These are phyloP conservation scores for Charanyca ferruginea DNA, from an alignment of 2,888 invertebrate species.

Conservation along the genomic window DNA sequence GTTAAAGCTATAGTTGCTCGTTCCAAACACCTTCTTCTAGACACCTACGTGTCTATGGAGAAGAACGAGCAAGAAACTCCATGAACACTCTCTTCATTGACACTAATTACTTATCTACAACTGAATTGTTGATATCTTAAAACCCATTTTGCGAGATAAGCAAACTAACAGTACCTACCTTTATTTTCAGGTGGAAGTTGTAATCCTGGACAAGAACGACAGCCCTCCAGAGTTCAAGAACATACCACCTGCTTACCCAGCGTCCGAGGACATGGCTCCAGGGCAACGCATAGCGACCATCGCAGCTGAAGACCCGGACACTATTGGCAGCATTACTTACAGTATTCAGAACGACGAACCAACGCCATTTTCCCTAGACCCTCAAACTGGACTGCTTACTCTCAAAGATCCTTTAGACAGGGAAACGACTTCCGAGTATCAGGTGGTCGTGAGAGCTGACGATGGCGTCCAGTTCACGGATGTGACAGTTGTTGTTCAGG, in stretches of 20 bases:
- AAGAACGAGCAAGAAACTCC: too few relatives aligned
- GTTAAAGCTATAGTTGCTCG: too few relatives aligned
- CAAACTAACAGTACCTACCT: conserved; percentile 13
- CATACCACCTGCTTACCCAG: conserved; percentile 93
- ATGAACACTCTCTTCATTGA: too few relatives aligned
- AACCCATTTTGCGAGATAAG: not conserved
- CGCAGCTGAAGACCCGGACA: conserved; percentile 96
- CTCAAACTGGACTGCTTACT: conserved; percentile 93
- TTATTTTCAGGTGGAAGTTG: conserved; percentile 94
- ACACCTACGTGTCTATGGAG: too few relatives aligned
- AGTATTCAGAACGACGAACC: conserved; percentile 93
- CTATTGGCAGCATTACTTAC: conserved; percentile 94
- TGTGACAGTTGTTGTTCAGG: conserved; percentile 94
- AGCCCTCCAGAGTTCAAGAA: conserved; percentile 97
- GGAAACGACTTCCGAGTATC: conserved; percentile 95
- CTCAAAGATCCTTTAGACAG: conserved; percentile 96
- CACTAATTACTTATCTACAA: too few relatives aligned
- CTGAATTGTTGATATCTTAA: too few relatives aligned
- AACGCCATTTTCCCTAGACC: conserved; percentile 94
- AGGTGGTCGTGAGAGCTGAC: conserved; percentile 95
- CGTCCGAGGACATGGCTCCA: conserved; percentile 96
- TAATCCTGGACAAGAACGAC: conserved; percentile 97
- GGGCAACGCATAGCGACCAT: conserved; percentile 95
- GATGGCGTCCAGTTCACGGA: conserved; percentile 97
- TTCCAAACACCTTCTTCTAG: too few relatives aligned